Conservation (phyloP, 2,888 invertebrate species). For the Lasioglossum figueresi region DNA sequence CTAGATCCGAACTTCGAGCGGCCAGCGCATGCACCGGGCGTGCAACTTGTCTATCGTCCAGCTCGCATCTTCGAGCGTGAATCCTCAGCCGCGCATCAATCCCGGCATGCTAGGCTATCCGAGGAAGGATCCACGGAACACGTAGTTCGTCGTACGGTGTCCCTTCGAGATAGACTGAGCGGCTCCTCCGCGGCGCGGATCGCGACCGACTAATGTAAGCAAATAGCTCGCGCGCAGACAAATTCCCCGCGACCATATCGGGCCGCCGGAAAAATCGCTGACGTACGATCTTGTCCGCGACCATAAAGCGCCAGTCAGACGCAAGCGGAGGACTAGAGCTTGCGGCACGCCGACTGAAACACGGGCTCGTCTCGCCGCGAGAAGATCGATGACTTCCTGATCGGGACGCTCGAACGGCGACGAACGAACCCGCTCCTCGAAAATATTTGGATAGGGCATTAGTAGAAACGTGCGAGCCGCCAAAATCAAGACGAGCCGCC, state of each 20-base stretch:
- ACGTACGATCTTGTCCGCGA: conserved; percentile 70
- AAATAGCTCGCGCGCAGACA: conserved; percentile 77
- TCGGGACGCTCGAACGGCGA: background rate
- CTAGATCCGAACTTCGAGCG: background rate
- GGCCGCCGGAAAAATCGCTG: conserved; percentile 66
- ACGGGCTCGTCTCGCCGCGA: conserved; percentile 42
- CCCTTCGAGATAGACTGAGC: conserved; percentile 25
- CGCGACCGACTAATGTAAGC: conserved; percentile 73
- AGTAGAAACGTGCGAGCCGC: background rate
- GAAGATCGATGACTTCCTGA: conserved; percentile 55
- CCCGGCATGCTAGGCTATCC: conserved; percentile 59
- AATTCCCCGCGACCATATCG: conserved; percentile 76
- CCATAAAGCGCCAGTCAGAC: conserved; percentile 64
- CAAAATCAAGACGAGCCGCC: background rate
- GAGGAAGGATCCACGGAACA: conserved; percentile 55
- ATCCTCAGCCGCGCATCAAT: conserved; percentile 66
- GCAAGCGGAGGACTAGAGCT: conserved; percentile 38
- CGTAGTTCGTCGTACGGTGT: conserved; percentile 21
- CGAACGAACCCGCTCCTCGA: background rate
- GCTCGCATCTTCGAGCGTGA: conserved; percentile 13
- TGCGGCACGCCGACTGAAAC: conserved; percentile 51
- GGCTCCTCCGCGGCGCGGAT: conserved; percentile 41
- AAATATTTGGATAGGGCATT: background rate
- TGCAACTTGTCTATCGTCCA: conserved; percentile 15
- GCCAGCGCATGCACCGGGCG: background rate